phyloP scores from a whole-genome alignment of 2,888 invertebrate genomes.

The Erebia epiphron region DNA sequence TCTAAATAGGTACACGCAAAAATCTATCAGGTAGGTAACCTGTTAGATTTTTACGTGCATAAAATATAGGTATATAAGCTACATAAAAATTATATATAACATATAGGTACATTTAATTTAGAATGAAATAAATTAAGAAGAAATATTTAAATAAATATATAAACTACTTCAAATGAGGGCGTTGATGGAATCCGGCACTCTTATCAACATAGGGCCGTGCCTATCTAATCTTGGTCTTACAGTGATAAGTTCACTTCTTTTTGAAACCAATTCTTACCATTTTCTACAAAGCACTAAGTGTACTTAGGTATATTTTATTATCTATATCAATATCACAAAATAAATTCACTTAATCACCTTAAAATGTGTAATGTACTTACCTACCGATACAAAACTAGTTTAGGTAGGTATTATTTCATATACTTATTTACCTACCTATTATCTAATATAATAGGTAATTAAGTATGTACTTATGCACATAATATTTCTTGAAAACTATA shows the following conservation, averaged over 20 bases:
- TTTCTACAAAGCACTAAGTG: conserved; percentile 26
- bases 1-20: not conserved
- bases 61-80: not conserved
- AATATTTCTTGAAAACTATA: too few relatives aligned
- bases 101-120: not conserved
- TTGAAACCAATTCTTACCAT: conserved; percentile 51
- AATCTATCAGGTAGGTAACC: not conserved
- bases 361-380: not conserved
- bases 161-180: conserved; percentile 41
- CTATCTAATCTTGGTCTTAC: conserved; percentile 74
- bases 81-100: not conserved
- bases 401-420: not conserved
- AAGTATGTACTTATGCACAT: too few relatives aligned
- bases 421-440: not conserved
- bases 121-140: not conserved
- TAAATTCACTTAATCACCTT: not conserved
- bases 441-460: too few relatives aligned
- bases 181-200: conserved; percentile 62
- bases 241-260: conserved; percentile 56
- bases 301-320: conserved; percentile 17
- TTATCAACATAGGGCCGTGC: conserved; percentile 74
- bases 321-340: conserved; percentile 15
- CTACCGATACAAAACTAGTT: not conserved
- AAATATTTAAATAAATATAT: conserved; percentile 6
- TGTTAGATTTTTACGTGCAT: too few relatives aligned